These are phyloP conservation scores for Megaceryle alcyon DNA, from an alignment of 2,797 vertebrate genomes.

Conservation along the genomic window DNA sequence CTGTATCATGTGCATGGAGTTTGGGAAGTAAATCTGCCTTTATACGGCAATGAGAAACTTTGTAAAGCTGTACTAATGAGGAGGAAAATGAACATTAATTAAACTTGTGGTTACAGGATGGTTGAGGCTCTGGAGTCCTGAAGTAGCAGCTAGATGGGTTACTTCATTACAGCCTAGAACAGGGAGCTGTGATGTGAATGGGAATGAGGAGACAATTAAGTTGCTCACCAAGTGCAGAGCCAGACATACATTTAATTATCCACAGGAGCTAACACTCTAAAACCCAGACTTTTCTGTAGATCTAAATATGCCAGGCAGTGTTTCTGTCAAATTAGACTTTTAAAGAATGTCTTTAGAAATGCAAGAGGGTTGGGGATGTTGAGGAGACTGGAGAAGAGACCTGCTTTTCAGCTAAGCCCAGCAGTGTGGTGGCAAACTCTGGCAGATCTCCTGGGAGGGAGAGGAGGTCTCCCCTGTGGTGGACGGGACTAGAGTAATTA, in stretches of 20 bases:
- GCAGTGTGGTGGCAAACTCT: rapidly evolving
- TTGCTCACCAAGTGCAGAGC: slow-evolving; percentile 40
- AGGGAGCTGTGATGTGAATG: slow-evolving; percentile 65
- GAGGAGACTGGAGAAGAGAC: background rate
- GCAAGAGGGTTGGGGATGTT: background rate
- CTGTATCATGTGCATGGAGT: background rate
- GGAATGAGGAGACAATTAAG: slow-evolving; percentile 72
- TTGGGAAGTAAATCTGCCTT: slow-evolving; percentile 10
- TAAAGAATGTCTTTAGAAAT: slow-evolving; percentile 8
- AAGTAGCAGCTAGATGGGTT: slow-evolving; percentile 6
- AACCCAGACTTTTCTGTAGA: slow-evolving; percentile 34
- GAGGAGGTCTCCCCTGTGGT: rapidly evolving
- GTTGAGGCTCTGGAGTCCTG: slow-evolving; percentile 43
- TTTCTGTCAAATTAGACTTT: slow-evolving; percentile 47
- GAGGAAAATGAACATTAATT: slow-evolving; percentile 68
- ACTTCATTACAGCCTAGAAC: slow-evolving; percentile 63
- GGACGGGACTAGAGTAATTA: background rate
- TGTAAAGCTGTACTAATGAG: slow-evolving; percentile 61
- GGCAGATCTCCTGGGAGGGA: background rate
- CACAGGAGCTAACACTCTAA: slow-evolving; percentile 2
- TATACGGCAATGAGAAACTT: slow-evolving; percentile 28
- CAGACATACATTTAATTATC: slow-evolving; percentile 67
- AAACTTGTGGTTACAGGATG: background rate
- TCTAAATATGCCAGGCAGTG: slow-evolving; percentile 1
- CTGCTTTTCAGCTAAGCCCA: background rate